Evolutionary conservation across 1,140 invertebrate species (phyloP), one percentile per base, ranked within the genome.

Genomic region (Solenopsis fugax): DNA sequence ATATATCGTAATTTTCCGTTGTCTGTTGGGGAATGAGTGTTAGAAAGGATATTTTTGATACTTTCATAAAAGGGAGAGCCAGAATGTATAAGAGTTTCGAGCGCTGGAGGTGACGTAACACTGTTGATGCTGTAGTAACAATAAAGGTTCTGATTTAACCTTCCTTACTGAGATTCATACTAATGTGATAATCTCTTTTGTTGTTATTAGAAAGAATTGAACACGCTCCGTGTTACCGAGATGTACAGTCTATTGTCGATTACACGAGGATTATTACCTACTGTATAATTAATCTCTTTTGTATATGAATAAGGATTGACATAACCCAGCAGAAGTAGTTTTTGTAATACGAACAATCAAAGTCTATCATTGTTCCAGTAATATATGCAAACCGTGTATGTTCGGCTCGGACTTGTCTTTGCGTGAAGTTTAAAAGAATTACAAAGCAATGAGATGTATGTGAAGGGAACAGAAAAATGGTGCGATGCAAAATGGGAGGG

Each of bases 41-140:
- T 94, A 95, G 94, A 95, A 94, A 94, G 95, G 94, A 96, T 96
- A 96, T 96, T 96, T 96, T 96, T 95, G 95, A 95, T 96, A 96
- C 95, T 95, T 96, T 96, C 95, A 96, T 96, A 95, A 95, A 94
- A 91, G 89, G 90, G 89, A 88, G 92, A 92, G 91, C 90, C 86
- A 91, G 80, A 87, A 94, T 92, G 87, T 91, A 92, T 91, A 92
- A 92, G 90, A 86, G 88, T 91, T 92, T 93, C 78, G 86, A 91
- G 84, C 86, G 88, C 91, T 90, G 90, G 93, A 94, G 86, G 71
- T 71, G 34, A 92, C 89, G 91, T 92, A 92, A 93, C 85, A 87
- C 89, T 93, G 92, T 93, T 93, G 90, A 93, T 87, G 89, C 89
- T 93, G 90, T 92, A 92, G 92, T 91, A 91, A 94, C 89, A 94